These are phyloP conservation scores for Anarrhichthys ocellatus DNA, from an alignment of 2,113 vertebrate species.

Conservation along the genomic window DNA sequence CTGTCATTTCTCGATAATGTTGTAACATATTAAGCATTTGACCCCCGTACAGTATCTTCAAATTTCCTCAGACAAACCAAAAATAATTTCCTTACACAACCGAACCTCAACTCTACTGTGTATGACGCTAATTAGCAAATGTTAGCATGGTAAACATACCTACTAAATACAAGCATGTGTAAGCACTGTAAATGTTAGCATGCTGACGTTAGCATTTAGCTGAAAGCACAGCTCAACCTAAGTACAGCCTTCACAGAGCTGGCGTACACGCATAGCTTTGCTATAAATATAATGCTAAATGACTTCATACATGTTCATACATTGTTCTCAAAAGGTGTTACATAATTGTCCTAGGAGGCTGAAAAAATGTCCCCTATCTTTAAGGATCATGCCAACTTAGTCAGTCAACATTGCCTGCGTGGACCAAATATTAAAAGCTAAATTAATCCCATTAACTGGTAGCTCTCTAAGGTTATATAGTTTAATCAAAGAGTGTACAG, in stretches of 20 bases:
- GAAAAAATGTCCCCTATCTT: not conserved
- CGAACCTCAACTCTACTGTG: not conserved
- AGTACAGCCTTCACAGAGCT: not conserved
- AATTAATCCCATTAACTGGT: constrained; percentile 45
- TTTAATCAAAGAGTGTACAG: constrained; percentile 63
- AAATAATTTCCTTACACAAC: not conserved
- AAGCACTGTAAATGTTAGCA: no score
- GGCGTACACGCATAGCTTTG: not conserved
- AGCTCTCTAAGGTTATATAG: constrained; percentile 45
- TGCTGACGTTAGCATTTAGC: no score
- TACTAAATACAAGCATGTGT: not conserved
- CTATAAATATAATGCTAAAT: not conserved
- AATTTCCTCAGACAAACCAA: not conserved
- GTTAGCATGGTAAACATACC: not conserved
- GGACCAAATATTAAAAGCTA: constrained; percentile 54
- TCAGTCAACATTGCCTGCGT: constrained; percentile 47
- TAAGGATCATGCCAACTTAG: not conserved
- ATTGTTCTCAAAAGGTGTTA: not conserved
- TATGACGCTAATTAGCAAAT: not conserved
- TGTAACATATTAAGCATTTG: not conserved
- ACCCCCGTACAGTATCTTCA: not conserved
- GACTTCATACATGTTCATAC: not conserved
- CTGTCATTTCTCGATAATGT: no score
- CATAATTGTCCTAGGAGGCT: not conserved
- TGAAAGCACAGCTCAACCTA: not conserved